Percentiles rank a stretch among this genome's conserved stretches.
These are phyloP conservation scores for Lasioglossum malachurum DNA, from an alignment of 2,888 invertebrate species.

Conservation along the genomic window DNA sequence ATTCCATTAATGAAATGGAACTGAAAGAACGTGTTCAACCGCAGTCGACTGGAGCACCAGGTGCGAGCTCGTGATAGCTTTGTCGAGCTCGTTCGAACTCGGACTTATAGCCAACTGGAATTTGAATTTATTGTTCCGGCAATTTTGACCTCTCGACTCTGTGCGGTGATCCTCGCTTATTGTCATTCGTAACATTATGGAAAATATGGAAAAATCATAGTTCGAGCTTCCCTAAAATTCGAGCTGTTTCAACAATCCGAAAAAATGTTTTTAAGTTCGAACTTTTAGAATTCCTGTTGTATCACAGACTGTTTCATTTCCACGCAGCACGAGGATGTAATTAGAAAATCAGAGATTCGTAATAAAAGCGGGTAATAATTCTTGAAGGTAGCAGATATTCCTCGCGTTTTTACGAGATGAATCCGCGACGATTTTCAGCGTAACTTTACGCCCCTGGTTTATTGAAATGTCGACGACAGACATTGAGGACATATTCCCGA, in stretches of 20 bases:
- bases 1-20: constrained; percentile 49
- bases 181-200: too few species aligned
- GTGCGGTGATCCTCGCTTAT: neutral
- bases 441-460: neutral
- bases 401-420: neutral
- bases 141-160: neutral
- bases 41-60: neutral
- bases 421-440: neutral
- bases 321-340: constrained; percentile 9
- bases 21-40: constrained; percentile 12
- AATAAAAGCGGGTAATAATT: constrained; percentile 4
- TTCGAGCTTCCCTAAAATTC: too few species aligned
- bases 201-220: too few species aligned
- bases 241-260: too few species aligned
- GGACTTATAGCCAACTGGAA: neutral
- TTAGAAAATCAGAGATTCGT: neutral
- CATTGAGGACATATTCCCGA: neutral
- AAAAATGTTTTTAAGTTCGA: too few species aligned
- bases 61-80: constrained; percentile 25
- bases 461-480: neutral
- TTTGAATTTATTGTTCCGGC: neutral
- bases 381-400: neutral
- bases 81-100: constrained; percentile 20
- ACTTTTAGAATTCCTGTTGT: too few species aligned
- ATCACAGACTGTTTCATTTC: constrained; percentile 16